Evolutionary conservation across 2,113 vertebrate genomes (phyloP).

Genomic region (Ia io): DNA sequence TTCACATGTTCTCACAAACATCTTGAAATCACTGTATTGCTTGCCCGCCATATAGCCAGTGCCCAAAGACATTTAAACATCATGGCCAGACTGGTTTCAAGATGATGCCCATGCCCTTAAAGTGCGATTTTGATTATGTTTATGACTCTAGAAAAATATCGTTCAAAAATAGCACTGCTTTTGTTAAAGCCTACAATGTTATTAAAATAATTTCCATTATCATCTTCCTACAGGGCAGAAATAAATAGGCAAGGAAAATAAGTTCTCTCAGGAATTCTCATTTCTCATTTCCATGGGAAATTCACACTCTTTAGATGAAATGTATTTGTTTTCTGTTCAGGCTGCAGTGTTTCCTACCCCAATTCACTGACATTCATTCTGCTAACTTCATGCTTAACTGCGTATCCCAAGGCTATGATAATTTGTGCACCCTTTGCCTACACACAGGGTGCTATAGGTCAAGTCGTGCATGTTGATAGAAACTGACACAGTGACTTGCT

Average conservation of each 20-base stretch:
- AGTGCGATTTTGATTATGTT: constrained; percentile 29
- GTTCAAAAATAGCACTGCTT: constrained; percentile 61
- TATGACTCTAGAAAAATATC: constrained; percentile 60
- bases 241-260: constrained; percentile 64
- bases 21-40: not conserved
- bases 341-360: not conserved
- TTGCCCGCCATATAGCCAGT: not conserved
- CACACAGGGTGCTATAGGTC: constrained; percentile 4
- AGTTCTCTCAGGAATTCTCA: constrained; percentile 61
- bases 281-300: constrained; percentile 66
- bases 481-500: not conserved
- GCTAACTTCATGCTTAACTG: constrained; percentile 36
- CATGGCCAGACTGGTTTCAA: not conserved
- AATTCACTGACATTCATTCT: constrained; percentile 31
- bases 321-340: constrained; percentile 48
- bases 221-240: constrained; percentile 60
- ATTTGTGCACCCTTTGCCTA: constrained; percentile 25
- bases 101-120: not conserved
- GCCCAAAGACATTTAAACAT: not conserved
- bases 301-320: constrained; percentile 48
- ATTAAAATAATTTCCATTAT: constrained; percentile 66
- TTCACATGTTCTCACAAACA: not conserved
- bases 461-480: not conserved
- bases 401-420: not conserved
- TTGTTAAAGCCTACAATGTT: constrained; percentile 62